phyloP scores from a whole-genome alignment of 1,140 invertebrate genomes.

The Andrena cerasifolii region DNA sequence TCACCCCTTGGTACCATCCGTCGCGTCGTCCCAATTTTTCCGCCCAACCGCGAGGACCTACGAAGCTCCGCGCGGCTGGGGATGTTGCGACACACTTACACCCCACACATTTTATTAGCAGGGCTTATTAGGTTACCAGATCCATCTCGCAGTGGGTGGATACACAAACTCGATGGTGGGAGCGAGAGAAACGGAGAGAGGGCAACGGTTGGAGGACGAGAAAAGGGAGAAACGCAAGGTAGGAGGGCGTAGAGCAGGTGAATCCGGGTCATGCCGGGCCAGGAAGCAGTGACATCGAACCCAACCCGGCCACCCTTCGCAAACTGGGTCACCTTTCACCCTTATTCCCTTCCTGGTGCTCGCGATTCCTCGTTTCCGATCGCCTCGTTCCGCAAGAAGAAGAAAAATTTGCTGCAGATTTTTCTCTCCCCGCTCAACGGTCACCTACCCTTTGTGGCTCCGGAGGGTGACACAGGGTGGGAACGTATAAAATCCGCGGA shows the following conservation, averaged over 20 bases:
- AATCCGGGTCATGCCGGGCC: slow-evolving; percentile 51
- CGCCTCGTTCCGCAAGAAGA: background rate
- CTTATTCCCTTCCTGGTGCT: slow-evolving; percentile 40
- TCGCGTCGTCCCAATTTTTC: background rate
- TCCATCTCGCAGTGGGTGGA: slow-evolving; percentile 37
- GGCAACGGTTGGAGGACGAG: slow-evolving; percentile 21
- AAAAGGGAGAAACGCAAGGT: slow-evolving; percentile 44
- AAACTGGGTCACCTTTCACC: slow-evolving; percentile 54
- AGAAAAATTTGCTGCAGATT: background rate
- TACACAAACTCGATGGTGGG: slow-evolving; percentile 28
- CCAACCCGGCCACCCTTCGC: slow-evolving; percentile 50
- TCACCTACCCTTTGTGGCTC: background rate
- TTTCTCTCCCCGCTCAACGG: background rate
- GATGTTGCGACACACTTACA: background rate
- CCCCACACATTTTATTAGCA: slow-evolving; percentile 33
- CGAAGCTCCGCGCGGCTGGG: background rate
- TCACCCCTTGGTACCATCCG: too few relatives aligned
- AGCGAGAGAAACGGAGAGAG: background rate
- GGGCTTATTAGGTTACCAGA: slow-evolving; percentile 41
- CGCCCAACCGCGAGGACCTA: background rate
- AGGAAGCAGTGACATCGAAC: slow-evolving; percentile 53
- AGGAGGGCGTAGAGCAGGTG: slow-evolving; percentile 36
- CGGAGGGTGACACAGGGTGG: too few relatives aligned
- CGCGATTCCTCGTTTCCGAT: slow-evolving; percentile 18
- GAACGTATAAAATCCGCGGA: background rate